These are phyloP conservation scores for Periophthalmus magnuspinnatus DNA, from an alignment of 2,797 vertebrate species.

Conservation along the genomic window DNA sequence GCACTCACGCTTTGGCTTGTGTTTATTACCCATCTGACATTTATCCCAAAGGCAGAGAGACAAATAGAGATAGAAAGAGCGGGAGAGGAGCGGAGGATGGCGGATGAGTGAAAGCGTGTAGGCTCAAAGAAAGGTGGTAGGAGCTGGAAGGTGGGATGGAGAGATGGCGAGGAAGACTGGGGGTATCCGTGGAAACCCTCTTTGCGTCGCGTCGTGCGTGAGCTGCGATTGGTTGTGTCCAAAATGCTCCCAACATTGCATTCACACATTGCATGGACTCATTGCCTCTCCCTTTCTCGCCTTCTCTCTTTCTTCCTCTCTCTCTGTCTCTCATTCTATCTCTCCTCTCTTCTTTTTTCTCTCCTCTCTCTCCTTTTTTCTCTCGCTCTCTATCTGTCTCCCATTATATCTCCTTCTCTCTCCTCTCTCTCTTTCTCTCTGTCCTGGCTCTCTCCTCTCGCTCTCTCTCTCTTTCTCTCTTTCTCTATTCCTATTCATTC, in stretches of 20 bases:
- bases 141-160: constrained; percentile 15
- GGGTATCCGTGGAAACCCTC: constrained; percentile 77
- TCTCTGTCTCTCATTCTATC: neutral
- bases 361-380: neutral
- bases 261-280: constrained; percentile 54
- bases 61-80: neutral
- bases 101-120: constrained; percentile 2
- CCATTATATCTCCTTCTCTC: too few species aligned
- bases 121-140: neutral
- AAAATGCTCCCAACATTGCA: constrained; percentile 49
- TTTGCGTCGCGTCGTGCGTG: constrained; percentile 38
- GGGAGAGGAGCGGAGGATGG: constrained; percentile 28
- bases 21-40: constrained; percentile 71
- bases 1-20: constrained; percentile 7
- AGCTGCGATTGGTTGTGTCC: constrained; percentile 62
- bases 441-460: neutral
- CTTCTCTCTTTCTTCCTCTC: neutral
- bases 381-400: too few species aligned
- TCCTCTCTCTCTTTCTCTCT: constrained; percentile 5
- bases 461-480: neutral
- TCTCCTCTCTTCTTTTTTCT: neutral
- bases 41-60: constrained; percentile 49
- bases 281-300: neutral
- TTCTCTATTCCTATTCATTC: neutral
- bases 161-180: constrained; percentile 49